Evolutionary conservation across 1,140 invertebrate genomes (phyloP).

Genomic region (Hyles euphorbiae): DNA sequence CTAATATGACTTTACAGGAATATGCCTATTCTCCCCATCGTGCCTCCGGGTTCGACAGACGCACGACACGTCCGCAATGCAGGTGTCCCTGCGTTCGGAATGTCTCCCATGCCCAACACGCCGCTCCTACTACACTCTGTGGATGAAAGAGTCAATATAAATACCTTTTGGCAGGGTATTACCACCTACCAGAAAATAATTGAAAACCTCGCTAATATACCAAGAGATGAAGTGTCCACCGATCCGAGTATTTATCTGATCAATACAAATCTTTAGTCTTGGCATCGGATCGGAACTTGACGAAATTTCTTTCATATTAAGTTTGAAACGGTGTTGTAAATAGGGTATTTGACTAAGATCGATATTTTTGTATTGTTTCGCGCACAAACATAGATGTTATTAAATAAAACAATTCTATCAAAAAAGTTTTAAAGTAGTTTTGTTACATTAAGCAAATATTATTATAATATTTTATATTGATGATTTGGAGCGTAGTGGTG

Average conservation of each 20-base stretch:
- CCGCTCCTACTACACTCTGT: slow-evolving; percentile 23
- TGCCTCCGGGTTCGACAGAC: slow-evolving; percentile 36
- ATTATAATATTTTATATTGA: no score
- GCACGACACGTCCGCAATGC: slow-evolving; percentile 24
- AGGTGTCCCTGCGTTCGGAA: slow-evolving; percentile 31
- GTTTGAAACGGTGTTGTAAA: no score
- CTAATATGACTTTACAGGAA: slow-evolving; percentile 17
- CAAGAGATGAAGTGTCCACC: slow-evolving; percentile 3
- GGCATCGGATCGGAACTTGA: no score
- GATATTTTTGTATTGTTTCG: no score
- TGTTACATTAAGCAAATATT: no score
- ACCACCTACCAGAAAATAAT: slow-evolving; percentile 21
- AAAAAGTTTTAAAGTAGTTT: no score
- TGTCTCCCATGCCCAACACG: slow-evolving; percentile 32
- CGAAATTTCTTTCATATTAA: no score
- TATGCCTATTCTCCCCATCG: slow-evolving; percentile 14
- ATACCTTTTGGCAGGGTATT: slow-evolving; percentile 27
- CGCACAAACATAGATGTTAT: no score
- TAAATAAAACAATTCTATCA: no score
- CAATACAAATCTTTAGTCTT: neutral
- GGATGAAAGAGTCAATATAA: slow-evolving; percentile 23
- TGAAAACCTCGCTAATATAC: slow-evolving; percentile 13
- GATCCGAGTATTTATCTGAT: slow-evolving; percentile 13
- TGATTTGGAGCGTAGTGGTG: no score
- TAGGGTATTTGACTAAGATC: no score